phyloP scores from a whole-genome alignment of 2,797 vertebrate species.

The Falco peregrinus region DNA sequence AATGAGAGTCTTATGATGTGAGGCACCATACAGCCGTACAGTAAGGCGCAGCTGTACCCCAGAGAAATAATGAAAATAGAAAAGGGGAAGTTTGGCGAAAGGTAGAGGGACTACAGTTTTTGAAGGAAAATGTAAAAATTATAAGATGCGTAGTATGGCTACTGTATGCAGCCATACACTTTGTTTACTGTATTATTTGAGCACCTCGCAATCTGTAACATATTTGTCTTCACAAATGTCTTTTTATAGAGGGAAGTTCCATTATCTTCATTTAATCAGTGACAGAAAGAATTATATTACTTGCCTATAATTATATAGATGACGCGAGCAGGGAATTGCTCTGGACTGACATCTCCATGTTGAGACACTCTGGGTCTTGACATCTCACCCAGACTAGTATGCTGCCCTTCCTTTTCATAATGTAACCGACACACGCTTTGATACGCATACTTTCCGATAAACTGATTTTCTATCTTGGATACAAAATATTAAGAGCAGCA shows the following conservation, averaged over 20 bases:
- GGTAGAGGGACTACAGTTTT: background rate
- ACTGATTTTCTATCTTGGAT: background rate
- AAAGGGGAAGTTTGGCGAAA: background rate
- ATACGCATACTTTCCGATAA: background rate
- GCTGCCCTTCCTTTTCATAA: background rate
- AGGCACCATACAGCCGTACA: background rate
- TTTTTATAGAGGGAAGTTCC: background rate
- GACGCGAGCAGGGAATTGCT: background rate
- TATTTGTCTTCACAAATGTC: background rate
- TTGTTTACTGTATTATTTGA: background rate
- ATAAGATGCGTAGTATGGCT: rapidly evolving
- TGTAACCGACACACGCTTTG: background rate
- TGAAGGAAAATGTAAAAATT: background rate
- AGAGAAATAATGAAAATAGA: background rate
- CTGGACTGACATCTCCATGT: background rate
- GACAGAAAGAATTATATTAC: background rate
- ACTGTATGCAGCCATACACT: too few species aligned
- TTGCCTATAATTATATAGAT: background rate
- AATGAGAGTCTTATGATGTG: background rate
- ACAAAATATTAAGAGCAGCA: background rate
- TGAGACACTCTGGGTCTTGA: background rate
- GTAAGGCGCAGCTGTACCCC: background rate
- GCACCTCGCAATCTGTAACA: background rate
- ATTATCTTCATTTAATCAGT: background rate
- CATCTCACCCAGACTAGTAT: background rate